Conservation (phyloP, 37 sponge, comb jelly and placozoan species). For the Diacarnus erythraeanus region DNA sequence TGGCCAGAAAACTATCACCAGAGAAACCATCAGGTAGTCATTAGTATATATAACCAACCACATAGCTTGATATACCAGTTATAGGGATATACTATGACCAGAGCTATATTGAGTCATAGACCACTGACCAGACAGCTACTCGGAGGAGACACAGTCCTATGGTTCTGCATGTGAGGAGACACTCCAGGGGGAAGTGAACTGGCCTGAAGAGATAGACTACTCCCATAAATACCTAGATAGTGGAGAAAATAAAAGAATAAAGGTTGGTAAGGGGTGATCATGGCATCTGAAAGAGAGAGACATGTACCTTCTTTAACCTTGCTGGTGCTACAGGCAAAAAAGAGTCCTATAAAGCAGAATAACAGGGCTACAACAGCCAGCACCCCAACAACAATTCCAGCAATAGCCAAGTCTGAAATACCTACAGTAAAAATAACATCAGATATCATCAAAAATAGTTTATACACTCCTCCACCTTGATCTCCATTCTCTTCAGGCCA, state of each 20-base stretch:
- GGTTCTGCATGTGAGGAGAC: conserved; percentile 4
- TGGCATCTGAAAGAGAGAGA: background rate
- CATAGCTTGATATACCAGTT: too few species aligned
- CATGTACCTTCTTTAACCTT: conserved; percentile 1
- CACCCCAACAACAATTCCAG: conserved; percentile 48
- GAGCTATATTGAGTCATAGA: too few species aligned
- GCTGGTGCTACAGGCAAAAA: conserved; percentile 29
- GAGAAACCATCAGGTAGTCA: too few species aligned
- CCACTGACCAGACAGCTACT: conserved; percentile 41
- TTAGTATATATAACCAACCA: too few species aligned
- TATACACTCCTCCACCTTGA: background rate
- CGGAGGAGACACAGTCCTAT: conserved; percentile 28
- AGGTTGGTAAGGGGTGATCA: background rate
- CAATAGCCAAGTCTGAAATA: conserved; percentile 39
- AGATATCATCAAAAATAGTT: background rate
- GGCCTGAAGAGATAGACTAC: background rate
- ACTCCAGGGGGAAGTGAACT: background rate
- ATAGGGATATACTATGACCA: too few species aligned
- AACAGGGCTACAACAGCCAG: conserved; percentile 18
- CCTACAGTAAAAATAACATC: background rate
- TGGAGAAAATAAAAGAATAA: background rate
- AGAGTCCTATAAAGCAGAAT: conserved; percentile 52
- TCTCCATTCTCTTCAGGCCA: background rate
- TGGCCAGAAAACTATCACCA: too few species aligned
- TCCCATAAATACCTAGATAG: background rate